Base-by-base conservation (phyloP, 1,140 invertebrate species). In the Triops cancriformis region DNA sequence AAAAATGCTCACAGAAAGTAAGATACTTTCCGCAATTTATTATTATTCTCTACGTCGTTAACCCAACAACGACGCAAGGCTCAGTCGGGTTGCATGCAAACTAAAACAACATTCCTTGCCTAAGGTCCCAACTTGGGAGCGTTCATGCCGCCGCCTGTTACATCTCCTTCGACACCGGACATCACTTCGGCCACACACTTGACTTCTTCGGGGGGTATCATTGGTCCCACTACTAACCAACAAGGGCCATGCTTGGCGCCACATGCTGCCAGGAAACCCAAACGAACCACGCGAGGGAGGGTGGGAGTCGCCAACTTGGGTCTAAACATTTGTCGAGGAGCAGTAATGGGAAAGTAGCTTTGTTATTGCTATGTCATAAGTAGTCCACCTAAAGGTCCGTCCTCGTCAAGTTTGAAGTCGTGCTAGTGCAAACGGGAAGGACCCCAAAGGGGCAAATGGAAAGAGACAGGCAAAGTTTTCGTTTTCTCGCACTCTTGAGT, bases 401-500 rank as follows among this genome's bases (percentile, higher is more conserved):
- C 14, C 23, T 64, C 9, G 51, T 18, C 51, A 64, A 23, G 51
- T 64, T 64, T 64, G 9, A 23, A 64, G 51, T 64, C n/a, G 18
- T 64, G 51, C 51, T 64, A 23, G 2, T 4, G 51, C 51, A 3
- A 6, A 6, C 18, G 14, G 51, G 14, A n/a, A 23, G 51, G 51
- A 64, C 51, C 51, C 14, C 51, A 64, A 64, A 64, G 51, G 51
- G 51, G 23, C 6, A 18, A 64, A 23, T 18, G 51, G 23, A 64
- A 18, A 23, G 18, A 23, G 23, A 14, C 51, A n/a, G 23, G 18
- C 23, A 14, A 11, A n/a, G 14, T 64, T 64, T 64, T 64, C 51
- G 51, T 64, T 64, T 64, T 64, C 51, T 64, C 51, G 51, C 51
- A 23, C 51, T 64, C 51, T 64, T 64, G 51, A 64, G 51, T 64